These are phyloP conservation scores for Pandion haliaetus DNA, from an alignment of 2,113 vertebrate genomes.

Conservation along the genomic window DNA sequence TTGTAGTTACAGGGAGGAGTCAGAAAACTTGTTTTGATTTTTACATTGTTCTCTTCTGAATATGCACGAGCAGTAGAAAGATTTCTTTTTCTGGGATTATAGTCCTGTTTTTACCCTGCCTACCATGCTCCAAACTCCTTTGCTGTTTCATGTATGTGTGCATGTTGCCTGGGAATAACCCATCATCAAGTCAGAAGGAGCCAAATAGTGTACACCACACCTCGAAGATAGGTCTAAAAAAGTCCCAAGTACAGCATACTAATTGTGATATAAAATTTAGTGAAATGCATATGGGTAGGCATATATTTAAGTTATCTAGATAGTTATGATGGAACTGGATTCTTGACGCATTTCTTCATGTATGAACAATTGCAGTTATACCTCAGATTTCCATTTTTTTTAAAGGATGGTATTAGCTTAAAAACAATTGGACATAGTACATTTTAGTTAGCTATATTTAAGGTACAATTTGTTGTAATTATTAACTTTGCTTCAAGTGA, in stretches of 20 bases:
- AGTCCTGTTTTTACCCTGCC: not conserved
- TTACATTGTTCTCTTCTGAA: not conserved
- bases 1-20: not conserved
- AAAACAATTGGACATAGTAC: not conserved
- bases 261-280: not conserved
- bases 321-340: not conserved
- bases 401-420: not conserved
- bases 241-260: not conserved
- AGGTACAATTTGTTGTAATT: not conserved
- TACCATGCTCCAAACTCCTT: not conserved
- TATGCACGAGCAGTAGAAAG: not conserved
- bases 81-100: not conserved
- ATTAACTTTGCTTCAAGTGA: not conserved
- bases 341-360: not conserved
- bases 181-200: not conserved
- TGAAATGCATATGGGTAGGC: not conserved
- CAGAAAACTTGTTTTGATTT: not conserved
- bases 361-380: not conserved
- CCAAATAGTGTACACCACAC: not conserved
- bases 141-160: not conserved
- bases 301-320: not conserved
- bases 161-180: not conserved
- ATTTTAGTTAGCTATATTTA: not conserved
- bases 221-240: not conserved
- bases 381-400: not conserved